These are phyloP conservation scores for Leucophenga montana DNA, from an alignment of 2,888 invertebrate species.

Conservation along the genomic window DNA sequence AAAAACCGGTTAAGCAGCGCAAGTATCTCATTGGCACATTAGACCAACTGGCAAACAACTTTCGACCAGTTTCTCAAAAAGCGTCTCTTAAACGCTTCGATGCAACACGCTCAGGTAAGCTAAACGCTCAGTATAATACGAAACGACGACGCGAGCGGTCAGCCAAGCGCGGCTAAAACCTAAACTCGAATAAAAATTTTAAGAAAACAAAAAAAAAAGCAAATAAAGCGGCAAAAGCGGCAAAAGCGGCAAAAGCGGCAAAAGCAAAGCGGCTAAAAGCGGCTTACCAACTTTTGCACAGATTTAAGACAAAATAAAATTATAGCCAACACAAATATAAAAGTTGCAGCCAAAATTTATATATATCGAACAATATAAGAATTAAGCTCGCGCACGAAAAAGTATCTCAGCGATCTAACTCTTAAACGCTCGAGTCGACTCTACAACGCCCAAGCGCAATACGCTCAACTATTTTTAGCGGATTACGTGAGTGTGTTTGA, in stretches of 20 bases:
- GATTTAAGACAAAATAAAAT: slow-evolving; percentile 30
- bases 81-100: neutral
- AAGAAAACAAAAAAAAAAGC: slow-evolving; percentile 8
- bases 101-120: slow-evolving; percentile 51
- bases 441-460: slow-evolving; percentile 36
- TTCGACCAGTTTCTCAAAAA: neutral
- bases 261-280: slow-evolving; percentile 3
- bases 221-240: slow-evolving; percentile 21
- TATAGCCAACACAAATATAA: slow-evolving; percentile 23
- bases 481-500: slow-evolving; percentile 58
- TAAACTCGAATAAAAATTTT: slow-evolving; percentile 25
- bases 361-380: slow-evolving; percentile 30
- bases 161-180: slow-evolving; percentile 9
- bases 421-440: neutral
- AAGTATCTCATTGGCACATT: neutral
- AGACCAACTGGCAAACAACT: too few relatives aligned
- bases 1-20: slow-evolving; percentile 6
- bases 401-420: neutral
- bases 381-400: neutral
- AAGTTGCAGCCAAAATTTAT: too few relatives aligned
- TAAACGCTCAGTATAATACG: slow-evolving; percentile 50
- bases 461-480: slow-evolving; percentile 61
- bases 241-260: slow-evolving; percentile 13
- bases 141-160: slow-evolving; percentile 50
- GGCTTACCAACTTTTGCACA: slow-evolving; percentile 11